Evolutionary conservation across 2,888 invertebrate species (phyloP), one percentile per base, ranked within the genome.

Genomic region (Pollenia labialis): DNA sequence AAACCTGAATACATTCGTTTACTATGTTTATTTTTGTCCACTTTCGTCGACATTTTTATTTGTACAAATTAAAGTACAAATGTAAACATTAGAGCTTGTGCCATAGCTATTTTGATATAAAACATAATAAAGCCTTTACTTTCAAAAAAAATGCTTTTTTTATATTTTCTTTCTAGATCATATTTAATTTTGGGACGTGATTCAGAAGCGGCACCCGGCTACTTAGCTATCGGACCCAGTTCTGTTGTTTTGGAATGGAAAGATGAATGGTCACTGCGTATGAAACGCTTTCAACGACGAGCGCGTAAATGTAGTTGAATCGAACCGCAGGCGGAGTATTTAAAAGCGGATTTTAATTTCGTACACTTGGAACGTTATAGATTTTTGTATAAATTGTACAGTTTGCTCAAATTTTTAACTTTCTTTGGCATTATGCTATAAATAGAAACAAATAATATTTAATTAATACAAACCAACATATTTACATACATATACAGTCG

Each of bases 311-410:
- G 92, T 90, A 92, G 92, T 92, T 92, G 93, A 92, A 92, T 92
- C 92, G 92, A 92, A 90, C 92, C 92, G 92, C 91, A 93, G 92
- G 92, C 92, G 91, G 92, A 92, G 90, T 93, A 92, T 91, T 90
- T 92, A 91, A 93, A 90, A 91, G 90, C 92, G 89, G 93, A 92
- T 90, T 93, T 91, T 91, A 92, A 91, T 92, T 93, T 92, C 91
- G 91, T 92, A 90, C 90, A 92, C 89, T 91, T 93, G 92, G 91
- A 92, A 90, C 91, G 91, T 90, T 92, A 92, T 92, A 91, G 91
- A 91, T 91, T 92, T 90, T 90, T 93, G 93, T 92, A 92, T 92
- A 92, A 92, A 93, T 90, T 92, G 92, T 92, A 92, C 93, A 92
- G 92, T 92, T 91, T 92, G 92, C 91, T 92, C 91, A 92, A 92